Conservation (phyloP, 1,140 invertebrate genomes). For the Ectropis grisescens region DNA sequence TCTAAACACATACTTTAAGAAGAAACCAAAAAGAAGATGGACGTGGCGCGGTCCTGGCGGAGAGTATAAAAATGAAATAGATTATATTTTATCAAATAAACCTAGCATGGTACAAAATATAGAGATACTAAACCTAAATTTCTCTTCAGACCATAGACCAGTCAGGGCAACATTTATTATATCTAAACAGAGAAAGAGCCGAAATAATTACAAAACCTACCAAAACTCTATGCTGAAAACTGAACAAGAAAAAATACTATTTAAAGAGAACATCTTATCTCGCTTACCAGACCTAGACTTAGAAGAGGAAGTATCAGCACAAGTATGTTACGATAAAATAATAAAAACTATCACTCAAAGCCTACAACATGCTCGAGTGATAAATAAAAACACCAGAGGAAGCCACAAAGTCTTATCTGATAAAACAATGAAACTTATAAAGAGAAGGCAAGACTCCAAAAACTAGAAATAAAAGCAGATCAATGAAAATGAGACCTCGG, state of each 20-base stretch:
- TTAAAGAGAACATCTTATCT: background rate
- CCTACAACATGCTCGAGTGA: background rate
- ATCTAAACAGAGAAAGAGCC: background rate
- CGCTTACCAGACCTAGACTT: background rate
- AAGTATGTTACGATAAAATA: background rate
- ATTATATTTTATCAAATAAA: background rate
- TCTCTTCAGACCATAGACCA: slow-evolving; percentile 1
- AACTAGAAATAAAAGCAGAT: background rate
- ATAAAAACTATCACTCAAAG: background rate
- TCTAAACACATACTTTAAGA: slow-evolving; percentile 1
- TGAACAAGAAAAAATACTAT: background rate
- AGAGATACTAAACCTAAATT: background rate
- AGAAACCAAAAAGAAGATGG: background rate
- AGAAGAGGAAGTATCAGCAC: background rate
- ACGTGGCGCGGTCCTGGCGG: background rate
- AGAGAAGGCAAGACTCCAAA: slow-evolving; percentile 3
- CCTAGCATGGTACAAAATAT: background rate
- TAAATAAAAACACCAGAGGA: slow-evolving; percentile 1
- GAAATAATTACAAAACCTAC: background rate
- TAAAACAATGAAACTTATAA: slow-evolving; percentile 8
- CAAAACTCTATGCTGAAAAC: background rate
- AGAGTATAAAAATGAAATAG: background rate
- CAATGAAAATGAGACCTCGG: slow-evolving; percentile 1
- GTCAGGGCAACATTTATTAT: background rate
- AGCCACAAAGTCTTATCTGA: slow-evolving; percentile 1